Evolutionary conservation across 2,113 vertebrate genomes (phyloP).

Genomic region (Tachysurus vachellii): DNA sequence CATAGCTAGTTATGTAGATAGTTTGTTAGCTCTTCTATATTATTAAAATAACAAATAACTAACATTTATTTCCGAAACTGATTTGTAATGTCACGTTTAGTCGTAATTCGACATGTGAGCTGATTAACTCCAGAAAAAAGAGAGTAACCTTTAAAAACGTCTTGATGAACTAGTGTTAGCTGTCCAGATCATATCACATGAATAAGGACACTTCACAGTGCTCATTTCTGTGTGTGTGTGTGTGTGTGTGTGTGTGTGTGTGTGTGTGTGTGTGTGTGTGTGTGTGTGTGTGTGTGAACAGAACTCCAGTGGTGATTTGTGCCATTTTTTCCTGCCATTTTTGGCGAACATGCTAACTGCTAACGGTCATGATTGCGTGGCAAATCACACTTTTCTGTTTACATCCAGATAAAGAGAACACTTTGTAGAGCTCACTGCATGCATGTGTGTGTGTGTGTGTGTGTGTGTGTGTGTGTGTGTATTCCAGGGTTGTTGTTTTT

Average conservation of each 20-base stretch:
- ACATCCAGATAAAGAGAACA: conserved; percentile 9
- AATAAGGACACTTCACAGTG: neutral
- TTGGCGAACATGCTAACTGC: neutral
- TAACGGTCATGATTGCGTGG: conserved; percentile 7
- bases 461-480: neutral
- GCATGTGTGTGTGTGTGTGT: neutral
- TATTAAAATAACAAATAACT: no score
- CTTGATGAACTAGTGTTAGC: neutral
- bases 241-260: conserved; percentile 26
- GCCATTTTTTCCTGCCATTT: neutral
- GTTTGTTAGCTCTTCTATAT: no score
- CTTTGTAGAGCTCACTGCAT: neutral
- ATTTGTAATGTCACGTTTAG: neutral
- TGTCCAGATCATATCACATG: neutral
- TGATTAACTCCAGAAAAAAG: neutral
- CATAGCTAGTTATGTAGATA: no score
- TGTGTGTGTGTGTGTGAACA: neutral
- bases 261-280: conserved; percentile 41
- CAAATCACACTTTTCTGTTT: neutral
- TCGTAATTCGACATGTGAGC: neutral
- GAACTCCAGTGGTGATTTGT: conserved; percentile 15
- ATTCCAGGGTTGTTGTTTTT: neutral
- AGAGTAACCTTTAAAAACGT: neutral
- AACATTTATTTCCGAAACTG: no score
- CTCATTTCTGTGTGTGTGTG: conserved; percentile 62